phyloP scores from a whole-genome alignment of 2,888 invertebrate species.

The Trisateles emortualis region DNA sequence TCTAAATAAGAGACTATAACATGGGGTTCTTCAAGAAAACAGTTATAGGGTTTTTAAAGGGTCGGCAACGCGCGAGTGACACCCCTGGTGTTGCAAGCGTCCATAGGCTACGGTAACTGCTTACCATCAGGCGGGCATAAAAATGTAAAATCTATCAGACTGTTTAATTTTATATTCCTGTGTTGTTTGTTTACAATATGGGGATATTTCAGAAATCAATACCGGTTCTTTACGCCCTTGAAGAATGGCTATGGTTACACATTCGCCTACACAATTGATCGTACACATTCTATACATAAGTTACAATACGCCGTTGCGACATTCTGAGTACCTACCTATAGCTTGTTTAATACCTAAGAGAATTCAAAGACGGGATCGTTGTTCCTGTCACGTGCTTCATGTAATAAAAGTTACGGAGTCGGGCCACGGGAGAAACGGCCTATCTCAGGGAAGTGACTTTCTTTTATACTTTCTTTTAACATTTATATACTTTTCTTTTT shows the following conservation, averaged over 20 bases:
- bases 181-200: too few relatives aligned
- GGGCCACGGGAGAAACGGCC: slow-evolving; percentile 62
- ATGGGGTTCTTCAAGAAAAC: too few relatives aligned
- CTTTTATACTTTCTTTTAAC: slow-evolving; percentile 74
- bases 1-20: too few relatives aligned
- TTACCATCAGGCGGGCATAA: too few relatives aligned
- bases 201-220: not conserved
- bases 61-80: too few relatives aligned
- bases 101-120: too few relatives aligned
- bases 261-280: not conserved
- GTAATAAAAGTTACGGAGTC: slow-evolving; percentile 72
- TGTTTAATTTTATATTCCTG: too few relatives aligned
- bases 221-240: not conserved
- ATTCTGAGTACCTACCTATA: slow-evolving; percentile 27
- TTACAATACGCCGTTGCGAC: slow-evolving; percentile 13
- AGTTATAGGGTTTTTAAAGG: too few relatives aligned
- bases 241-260: not conserved
- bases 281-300: slow-evolving; percentile 1
- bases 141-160: too few relatives aligned
- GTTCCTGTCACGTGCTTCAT: slow-evolving; percentile 74
- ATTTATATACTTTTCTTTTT: slow-evolving; percentile 73
- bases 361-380: slow-evolving; percentile 64
- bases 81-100: too few relatives aligned
- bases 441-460: slow-evolving; percentile 75
- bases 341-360: slow-evolving; percentile 58